Evolutionary conservation across 2,113 vertebrate genomes (phyloP).

Genomic region (Corythoichthys haematopterus): DNA sequence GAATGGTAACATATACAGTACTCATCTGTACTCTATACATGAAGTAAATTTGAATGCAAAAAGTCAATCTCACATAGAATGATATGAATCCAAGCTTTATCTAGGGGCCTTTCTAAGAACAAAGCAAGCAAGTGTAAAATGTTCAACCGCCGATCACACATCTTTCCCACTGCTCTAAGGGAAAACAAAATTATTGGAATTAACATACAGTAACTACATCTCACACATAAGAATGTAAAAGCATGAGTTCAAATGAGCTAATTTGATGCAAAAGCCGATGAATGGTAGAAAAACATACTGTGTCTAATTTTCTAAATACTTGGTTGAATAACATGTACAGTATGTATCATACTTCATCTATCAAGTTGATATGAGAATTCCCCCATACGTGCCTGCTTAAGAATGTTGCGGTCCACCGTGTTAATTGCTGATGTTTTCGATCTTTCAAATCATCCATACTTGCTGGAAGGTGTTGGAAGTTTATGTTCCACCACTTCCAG

Average conservation of each 20-base stretch:
- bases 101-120: conserved; percentile 5
- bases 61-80: not conserved
- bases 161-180: conserved; percentile 1
- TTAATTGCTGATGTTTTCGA: not conserved
- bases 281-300: conserved; percentile 38
- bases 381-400: conserved; percentile 18
- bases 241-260: conserved; percentile 30
- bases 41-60: conserved; percentile 1
- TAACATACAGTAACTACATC: conserved; percentile 12
- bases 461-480: not conserved
- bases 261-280: conserved; percentile 41
- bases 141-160: not conserved
- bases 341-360: conserved; percentile 25
- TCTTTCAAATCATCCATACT: not conserved
- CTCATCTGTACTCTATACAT: not conserved
- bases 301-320: conserved; percentile 47
- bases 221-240: conserved; percentile 5
- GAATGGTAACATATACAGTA: not conserved
- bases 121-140: conserved; percentile 3
- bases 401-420: not conserved
- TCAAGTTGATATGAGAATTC: conserved; percentile 26
- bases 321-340: conserved; percentile 26
- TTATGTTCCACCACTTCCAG: too few species aligned
- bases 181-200: conserved; percentile 5
- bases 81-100: not conserved